phyloP scores from a whole-genome alignment of 2,888 invertebrate species.

The Cremastinae sp. region DNA sequence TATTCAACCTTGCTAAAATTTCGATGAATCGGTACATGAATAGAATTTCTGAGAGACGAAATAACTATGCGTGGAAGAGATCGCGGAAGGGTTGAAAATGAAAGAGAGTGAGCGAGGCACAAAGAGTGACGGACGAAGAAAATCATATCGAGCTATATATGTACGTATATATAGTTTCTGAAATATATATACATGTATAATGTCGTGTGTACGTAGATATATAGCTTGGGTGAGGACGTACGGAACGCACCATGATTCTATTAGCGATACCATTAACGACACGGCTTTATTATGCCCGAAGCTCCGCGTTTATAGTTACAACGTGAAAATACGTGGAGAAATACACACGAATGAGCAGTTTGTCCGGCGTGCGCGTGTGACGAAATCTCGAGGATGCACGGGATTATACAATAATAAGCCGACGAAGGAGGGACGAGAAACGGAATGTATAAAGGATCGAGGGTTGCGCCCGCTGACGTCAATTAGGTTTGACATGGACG shows the following conservation, averaged over 20 bases:
- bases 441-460: slow-evolving; percentile 45
- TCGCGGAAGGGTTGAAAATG: slow-evolving; percentile 29
- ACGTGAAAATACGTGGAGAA: slow-evolving; percentile 64
- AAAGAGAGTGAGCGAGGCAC: slow-evolving; percentile 41
- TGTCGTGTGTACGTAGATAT: slow-evolving; percentile 14
- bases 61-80: slow-evolving; percentile 21
- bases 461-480: slow-evolving; percentile 65
- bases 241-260: slow-evolving; percentile 75
- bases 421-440: slow-evolving; percentile 53
- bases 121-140: slow-evolving; percentile 47
- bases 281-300: slow-evolving; percentile 73
- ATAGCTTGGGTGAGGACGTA: slow-evolving; percentile 57
- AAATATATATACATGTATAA: background rate
- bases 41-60: slow-evolving; percentile 17
- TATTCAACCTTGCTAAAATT: background rate
- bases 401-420: slow-evolving; percentile 27
- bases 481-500: slow-evolving; percentile 74
- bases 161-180: slow-evolving; percentile 1
- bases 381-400: slow-evolving; percentile 53
- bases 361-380: slow-evolving; percentile 35
- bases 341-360: slow-evolving; percentile 5
- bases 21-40: background rate
- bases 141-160: slow-evolving; percentile 54
- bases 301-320: slow-evolving; percentile 75
- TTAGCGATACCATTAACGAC: slow-evolving; percentile 77